A percentile compares a stretch with the other conserved stretches of the same genome.
Evolutionary conservation across 2,113 vertebrate species (phyloP).

Genomic region (Anoplopoma fimbria): DNA sequence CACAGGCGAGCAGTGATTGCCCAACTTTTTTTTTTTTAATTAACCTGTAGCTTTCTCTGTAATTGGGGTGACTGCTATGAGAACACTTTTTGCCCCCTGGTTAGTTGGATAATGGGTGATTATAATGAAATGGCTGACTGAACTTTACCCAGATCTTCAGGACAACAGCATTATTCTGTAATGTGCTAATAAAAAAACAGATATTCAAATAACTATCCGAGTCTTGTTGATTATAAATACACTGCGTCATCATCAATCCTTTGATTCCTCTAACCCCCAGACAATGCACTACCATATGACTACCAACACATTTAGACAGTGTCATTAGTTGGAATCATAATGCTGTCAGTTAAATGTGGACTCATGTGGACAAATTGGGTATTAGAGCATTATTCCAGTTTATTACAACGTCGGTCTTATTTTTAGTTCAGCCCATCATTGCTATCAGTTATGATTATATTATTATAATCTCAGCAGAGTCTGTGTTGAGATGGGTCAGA

Average conservation of each 20-base stretch:
- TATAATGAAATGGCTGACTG: slow-evolving; percentile 70
- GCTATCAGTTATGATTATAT: not conserved
- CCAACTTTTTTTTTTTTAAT: slow-evolving; percentile 71
- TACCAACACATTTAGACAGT: not conserved
- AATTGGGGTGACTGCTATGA: slow-evolving; percentile 50
- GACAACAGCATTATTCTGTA: slow-evolving; percentile 24
- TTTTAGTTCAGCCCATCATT: slow-evolving; percentile 4
- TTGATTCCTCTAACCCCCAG: not conserved
- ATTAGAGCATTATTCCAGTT: not conserved
- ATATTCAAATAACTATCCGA: not conserved
- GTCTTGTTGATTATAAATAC: not conserved
- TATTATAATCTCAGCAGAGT: not conserved
- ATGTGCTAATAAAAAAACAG: not conserved
- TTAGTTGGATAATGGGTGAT: slow-evolving; percentile 74
- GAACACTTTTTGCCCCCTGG: slow-evolving; percentile 42
- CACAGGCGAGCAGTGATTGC: slow-evolving; percentile 12
- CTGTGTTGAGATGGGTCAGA: not conserved
- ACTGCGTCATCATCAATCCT: not conserved
- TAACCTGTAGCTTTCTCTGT: slow-evolving; percentile 56
- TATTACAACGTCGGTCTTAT: not conserved
- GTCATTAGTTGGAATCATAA: not conserved
- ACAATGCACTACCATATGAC: not conserved
- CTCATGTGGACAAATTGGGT: not conserved
- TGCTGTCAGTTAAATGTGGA: not conserved
- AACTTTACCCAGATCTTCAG: slow-evolving; percentile 31